Evolutionary conservation across 2,113 vertebrate species (phyloP).

Genomic region (Crotalus horridus): DNA sequence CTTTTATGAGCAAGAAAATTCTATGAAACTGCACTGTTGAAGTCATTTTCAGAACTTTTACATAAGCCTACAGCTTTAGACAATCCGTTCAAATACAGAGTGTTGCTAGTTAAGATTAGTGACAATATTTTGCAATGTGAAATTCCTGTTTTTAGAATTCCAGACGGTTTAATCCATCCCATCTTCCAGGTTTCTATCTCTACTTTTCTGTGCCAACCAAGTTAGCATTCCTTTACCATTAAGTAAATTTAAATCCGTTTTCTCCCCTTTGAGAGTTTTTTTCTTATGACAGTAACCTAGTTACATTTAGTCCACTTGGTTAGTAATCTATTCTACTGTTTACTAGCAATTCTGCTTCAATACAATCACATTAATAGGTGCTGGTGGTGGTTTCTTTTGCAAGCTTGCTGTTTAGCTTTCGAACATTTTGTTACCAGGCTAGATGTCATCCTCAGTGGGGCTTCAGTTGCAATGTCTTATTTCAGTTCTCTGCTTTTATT

Average conservation of each 20-base stretch:
- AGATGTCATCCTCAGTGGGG: background rate
- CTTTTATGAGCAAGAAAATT: background rate
- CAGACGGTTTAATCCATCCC: background rate
- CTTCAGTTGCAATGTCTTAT: background rate
- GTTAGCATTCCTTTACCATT: background rate
- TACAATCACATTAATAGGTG: background rate
- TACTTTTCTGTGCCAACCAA: background rate
- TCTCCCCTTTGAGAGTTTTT: background rate
- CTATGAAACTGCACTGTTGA: background rate
- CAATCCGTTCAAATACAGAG: background rate
- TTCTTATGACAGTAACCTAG: background rate
- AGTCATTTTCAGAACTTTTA: background rate
- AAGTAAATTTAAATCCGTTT: background rate
- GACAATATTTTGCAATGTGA: background rate
- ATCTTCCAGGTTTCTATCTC: background rate
- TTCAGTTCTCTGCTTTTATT: background rate
- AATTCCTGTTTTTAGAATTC: background rate
- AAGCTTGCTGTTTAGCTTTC: background rate
- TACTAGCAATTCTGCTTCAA: background rate
- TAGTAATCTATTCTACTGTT: background rate
- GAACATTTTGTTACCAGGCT: background rate
- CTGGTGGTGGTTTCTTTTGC: background rate
- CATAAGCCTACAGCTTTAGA: background rate
- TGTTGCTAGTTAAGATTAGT: background rate
- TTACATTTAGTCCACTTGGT: background rate